Evolutionary conservation across 2,113 vertebrate species (phyloP).

Genomic region (Stigmatopora argus): DNA sequence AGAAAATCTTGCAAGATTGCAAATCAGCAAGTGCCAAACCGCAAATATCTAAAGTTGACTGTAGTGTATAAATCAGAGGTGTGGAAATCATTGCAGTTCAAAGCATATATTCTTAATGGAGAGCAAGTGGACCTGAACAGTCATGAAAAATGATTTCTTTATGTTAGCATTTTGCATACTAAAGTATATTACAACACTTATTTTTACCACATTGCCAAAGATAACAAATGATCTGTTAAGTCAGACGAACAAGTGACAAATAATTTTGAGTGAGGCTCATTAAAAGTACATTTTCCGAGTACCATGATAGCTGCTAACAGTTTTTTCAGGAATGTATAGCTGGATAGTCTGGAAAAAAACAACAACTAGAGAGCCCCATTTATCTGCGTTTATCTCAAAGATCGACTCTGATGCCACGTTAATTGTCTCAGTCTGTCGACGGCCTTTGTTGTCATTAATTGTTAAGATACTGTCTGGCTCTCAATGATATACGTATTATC

Average conservation of each 20-base stretch:
- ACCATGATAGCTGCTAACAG: conserved; percentile 22
- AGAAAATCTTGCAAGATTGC: too few species aligned
- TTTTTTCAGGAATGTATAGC: conserved; percentile 17
- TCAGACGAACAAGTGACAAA: background rate
- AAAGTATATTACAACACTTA: conserved; percentile 8
- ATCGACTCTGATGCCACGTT: conserved; percentile 11
- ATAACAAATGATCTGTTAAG: conserved; percentile 12
- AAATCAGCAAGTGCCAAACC: background rate
- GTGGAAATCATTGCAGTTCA: too few species aligned
- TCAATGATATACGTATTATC: conserved; percentile 13
- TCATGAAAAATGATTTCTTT: background rate
- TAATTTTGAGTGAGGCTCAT: conserved; percentile 2
- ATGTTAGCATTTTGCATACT: background rate
- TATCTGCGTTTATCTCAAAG: conserved; percentile 15
- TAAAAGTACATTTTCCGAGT: background rate
- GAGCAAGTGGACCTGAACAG: too few species aligned
- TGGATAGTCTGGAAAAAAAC: conserved; percentile 4
- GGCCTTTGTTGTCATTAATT: background rate
- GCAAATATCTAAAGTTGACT: background rate
- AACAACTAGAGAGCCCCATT: background rate
- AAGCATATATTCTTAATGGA: too few species aligned
- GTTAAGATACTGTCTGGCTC: conserved; percentile 10
- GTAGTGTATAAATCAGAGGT: too few species aligned
- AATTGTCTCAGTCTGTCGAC: background rate
- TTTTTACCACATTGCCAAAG: conserved; percentile 41